Evolutionary conservation across 1,140 invertebrate genomes (phyloP).

Genomic region (Trichonephila clavata): DNA sequence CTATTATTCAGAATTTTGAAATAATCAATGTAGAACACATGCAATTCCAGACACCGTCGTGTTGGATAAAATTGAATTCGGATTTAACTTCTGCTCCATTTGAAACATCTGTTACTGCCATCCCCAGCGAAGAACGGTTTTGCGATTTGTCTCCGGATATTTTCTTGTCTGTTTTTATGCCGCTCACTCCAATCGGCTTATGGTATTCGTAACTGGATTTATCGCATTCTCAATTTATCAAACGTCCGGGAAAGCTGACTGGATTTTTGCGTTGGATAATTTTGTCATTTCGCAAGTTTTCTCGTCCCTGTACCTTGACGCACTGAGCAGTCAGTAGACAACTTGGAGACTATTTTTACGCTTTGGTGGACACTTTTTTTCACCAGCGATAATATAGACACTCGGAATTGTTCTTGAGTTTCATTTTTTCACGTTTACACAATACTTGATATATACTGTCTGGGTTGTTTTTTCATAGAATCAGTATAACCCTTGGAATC

Average conservation of each 20-base stretch:
- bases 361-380: background rate
- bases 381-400: too few species aligned
- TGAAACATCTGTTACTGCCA: background rate
- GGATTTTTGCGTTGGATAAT: background rate
- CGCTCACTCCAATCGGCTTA: background rate
- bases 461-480: background rate
- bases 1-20: too few species aligned
- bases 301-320: background rate
- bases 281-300: constrained; percentile 11
- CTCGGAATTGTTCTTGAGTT: background rate
- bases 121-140: background rate
- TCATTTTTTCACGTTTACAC: background rate
- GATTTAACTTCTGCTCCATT: constrained; percentile 10
- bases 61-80: background rate
- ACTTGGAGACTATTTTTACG: background rate
- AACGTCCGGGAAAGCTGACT: constrained; percentile 46
- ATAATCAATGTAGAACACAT: background rate
- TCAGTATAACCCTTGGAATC: background rate
- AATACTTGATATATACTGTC: background rate
- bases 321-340: background rate
- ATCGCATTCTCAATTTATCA: constrained; percentile 13
- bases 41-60: background rate
- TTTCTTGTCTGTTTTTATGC: background rate
- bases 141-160: background rate
- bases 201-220: background rate